phyloP scores from a whole-genome alignment of 2,797 vertebrate species.

The Buceros bicornis region DNA sequence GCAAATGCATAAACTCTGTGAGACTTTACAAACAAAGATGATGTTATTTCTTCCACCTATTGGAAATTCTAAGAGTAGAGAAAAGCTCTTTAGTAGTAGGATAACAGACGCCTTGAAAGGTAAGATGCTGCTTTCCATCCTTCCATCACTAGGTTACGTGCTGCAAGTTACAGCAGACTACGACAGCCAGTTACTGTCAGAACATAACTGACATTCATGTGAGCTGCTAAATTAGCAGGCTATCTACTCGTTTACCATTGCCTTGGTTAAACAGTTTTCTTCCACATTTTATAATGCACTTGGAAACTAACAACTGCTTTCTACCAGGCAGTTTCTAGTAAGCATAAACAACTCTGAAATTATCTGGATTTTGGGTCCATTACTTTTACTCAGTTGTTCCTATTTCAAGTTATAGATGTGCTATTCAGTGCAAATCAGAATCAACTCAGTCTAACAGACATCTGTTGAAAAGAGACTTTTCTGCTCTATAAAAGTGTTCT shows the following conservation, averaged over 20 bases:
- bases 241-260: background rate
- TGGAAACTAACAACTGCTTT: background rate
- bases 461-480: conserved; percentile 14
- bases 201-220: background rate
- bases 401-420: background rate
- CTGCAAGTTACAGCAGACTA: background rate
- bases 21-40: background rate
- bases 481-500: conserved; percentile 21
- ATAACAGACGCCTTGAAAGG: background rate
- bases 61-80: background rate
- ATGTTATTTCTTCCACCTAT: background rate
- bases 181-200: background rate
- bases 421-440: conserved; percentile 22
- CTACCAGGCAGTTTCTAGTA: background rate
- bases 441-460: background rate
- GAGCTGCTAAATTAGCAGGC: background rate
- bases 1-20: background rate
- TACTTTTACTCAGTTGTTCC: background rate
- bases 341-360: background rate
- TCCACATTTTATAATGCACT: background rate
- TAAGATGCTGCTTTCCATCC: background rate
- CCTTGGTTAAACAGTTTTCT: background rate
- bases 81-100: background rate
- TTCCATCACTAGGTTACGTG: background rate
- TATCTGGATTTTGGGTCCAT: background rate